Evolutionary conservation across 1,140 invertebrate genomes (phyloP), one percentile per base, ranked within the genome.

Genomic region (Neodiprion lecontei): DNA sequence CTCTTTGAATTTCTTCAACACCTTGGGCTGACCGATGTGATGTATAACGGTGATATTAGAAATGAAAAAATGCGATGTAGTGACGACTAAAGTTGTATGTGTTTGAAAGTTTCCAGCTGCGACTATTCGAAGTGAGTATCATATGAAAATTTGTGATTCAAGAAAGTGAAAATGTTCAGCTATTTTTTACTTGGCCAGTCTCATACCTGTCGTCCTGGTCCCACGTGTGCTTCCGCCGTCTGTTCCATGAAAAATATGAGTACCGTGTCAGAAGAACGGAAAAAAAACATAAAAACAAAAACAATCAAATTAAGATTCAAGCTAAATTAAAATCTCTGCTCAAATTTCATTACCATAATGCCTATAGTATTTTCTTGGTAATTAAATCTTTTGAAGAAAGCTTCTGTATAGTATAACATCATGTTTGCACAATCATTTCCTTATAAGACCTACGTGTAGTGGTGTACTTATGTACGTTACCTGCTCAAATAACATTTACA

Each of bases 181-280:
- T 78, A 82, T 81, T 75, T 77, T 79, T 72, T 79, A 80, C 67
- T 79, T 82, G 69, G 81, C 80, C 76, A 80, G 72, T 49, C 79
- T 78, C 82, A 73, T 91, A 92, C 91, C 91, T 91, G 87, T 91
- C 89, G 76, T 91, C 90, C 82, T 91, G 89, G 85, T 91, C 90
- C 90, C 90, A 91, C 79, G 89, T 88, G 82, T 89, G 89, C 87
- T 91, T 91, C 85, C 89, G 86, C 85, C 90, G 88, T 88, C 91
- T 91, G 81, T 79, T 84, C 84, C 81, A 82, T 74, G 77, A 79
- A 79, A 81, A 83, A 81, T 61, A 61, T 61, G 11, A 17, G 5
- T 61, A 14, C n/a, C 53, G 53, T 61, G n/a, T 61, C n/a, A 61
- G 11, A 61, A 61, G n/a, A 61, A 61, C 53, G 9, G 53, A 61